Evolutionary conservation across 2,888 invertebrate species (phyloP).

Genomic region (Pseudococcus longispinus): DNA sequence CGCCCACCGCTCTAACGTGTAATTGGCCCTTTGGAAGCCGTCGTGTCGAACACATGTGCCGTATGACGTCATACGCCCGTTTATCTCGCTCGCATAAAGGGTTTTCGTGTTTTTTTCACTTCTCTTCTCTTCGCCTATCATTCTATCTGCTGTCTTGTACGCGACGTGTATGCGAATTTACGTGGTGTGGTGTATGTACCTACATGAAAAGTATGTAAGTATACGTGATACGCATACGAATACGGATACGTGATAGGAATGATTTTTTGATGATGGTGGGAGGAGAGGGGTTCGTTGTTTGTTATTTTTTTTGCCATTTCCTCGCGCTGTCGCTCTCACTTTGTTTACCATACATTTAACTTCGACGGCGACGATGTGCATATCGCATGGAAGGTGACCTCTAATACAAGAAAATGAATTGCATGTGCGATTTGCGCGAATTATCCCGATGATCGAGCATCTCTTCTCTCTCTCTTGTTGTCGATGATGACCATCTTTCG

Average conservation of each 20-base stretch:
- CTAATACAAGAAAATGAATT: background rate
- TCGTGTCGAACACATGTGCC: conserved; percentile 33
- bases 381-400: background rate
- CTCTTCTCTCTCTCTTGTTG: background rate
- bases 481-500: background rate
- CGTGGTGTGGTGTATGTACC: too few relatives aligned
- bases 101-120: conserved; percentile 3
- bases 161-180: background rate
- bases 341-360: background rate
- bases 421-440: background rate
- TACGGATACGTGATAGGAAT: background rate
- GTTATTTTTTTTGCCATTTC: background rate
- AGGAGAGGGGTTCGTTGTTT: background rate
- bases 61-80: conserved; percentile 14
- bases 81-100: background rate
- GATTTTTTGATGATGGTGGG: background rate
- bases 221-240: background rate
- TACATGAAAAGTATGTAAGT: too few relatives aligned
- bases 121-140: background rate
- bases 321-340: background rate
- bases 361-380: background rate
- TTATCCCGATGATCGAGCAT: background rate
- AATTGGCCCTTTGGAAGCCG: conserved; percentile 2
- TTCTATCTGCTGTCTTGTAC: background rate
- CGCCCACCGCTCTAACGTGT: background rate